Evolutionary conservation across 2,797 vertebrate genomes (phyloP).

Genomic region (Hemibagrus guttatus): DNA sequence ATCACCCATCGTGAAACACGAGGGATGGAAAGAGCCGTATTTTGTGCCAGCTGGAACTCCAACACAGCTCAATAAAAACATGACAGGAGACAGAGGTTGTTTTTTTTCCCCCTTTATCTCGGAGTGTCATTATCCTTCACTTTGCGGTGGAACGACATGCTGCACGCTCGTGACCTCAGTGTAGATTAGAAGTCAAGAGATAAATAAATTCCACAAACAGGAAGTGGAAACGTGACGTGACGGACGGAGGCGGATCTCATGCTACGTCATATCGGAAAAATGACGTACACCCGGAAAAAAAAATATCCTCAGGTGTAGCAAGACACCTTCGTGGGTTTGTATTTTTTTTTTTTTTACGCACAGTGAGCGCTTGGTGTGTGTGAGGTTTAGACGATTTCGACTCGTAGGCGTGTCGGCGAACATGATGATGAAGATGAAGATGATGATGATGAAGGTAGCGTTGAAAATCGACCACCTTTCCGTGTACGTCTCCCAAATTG

Average conservation of each 20-base stretch:
- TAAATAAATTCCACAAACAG: neutral
- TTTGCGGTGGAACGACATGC: neutral
- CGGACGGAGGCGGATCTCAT: neutral
- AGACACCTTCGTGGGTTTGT: too few species aligned
- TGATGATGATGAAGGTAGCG: neutral
- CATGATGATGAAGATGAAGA: neutral
- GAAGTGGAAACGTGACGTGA: neutral
- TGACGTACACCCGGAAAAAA: neutral
- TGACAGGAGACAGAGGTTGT: neutral
- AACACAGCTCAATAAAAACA: neutral
- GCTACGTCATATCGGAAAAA: too few species aligned
- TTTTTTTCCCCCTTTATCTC: neutral
- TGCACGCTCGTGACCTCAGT: neutral
- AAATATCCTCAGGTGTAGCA: neutral
- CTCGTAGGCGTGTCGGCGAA: rapidly evolving
- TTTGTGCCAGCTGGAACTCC: neutral
- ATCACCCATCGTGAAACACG: neutral
- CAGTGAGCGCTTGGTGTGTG: too few species aligned
- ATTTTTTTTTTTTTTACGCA: too few species aligned
- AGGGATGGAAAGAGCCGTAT: neutral
- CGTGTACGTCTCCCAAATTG: neutral
- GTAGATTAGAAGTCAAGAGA: neutral
- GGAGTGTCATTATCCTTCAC: neutral
- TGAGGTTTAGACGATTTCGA: neutral
- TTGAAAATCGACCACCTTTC: neutral